phyloP scores from a whole-genome alignment of 2,888 invertebrate species.

The Eupithecia tripunctaria region DNA sequence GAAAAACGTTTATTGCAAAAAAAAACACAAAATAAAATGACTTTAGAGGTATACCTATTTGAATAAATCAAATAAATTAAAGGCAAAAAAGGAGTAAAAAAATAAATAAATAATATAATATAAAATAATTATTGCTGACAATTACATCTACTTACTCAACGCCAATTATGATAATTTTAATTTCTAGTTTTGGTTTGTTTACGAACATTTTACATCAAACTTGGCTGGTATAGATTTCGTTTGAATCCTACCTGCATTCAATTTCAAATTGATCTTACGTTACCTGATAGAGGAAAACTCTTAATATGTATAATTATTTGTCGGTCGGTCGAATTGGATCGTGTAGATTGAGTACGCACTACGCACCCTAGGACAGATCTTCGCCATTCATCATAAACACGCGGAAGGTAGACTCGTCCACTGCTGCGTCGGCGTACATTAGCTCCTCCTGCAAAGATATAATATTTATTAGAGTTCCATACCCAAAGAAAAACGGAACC shows the following conservation, averaged over 20 bases:
- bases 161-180: background rate
- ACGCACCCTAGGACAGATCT: constrained; percentile 54
- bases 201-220: background rate
- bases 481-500: too few species aligned
- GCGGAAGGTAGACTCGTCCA: constrained; percentile 76
- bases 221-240: background rate
- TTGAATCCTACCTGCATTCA: background rate
- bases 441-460: constrained; percentile 71
- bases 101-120: too few species aligned
- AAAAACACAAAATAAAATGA: too few species aligned
- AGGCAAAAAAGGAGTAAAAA: too few species aligned
- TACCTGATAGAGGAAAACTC: background rate
- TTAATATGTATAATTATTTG: background rate
- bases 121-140: too few species aligned
- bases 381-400: constrained; percentile 76
- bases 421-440: constrained; percentile 72
- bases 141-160: background rate
- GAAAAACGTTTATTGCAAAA: too few species aligned
- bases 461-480: background rate
- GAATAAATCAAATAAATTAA: too few species aligned
- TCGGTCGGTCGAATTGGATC: background rate
- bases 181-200: background rate
- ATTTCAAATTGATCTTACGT: background rate
- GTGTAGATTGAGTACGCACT: background rate
- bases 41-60: too few species aligned